Base-by-base conservation (phyloP, 2,113 vertebrate species). In the Osmerus mordax region DNA sequence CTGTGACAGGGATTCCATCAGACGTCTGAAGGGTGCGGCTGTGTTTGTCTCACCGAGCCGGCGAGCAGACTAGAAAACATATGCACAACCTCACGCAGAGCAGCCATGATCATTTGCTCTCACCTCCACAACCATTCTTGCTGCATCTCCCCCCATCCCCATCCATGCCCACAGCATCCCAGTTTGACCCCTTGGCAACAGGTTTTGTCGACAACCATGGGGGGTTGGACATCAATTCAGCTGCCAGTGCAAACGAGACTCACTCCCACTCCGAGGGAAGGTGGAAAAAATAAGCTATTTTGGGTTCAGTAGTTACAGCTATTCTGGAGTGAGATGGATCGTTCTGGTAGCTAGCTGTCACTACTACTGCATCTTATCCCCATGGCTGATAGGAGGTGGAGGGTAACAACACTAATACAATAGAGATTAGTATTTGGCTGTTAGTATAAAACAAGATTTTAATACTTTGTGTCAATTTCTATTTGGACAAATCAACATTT, bases 201-300 rank as follows among this genome's bases (percentile, higher is more conserved):
- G 60, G 60, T 28, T 62, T 23, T 28, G 25, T 23, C n/a, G 28
- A 29, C 21, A 28, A 15, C 13, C 14, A 15, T 23, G 28, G 60
- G 13, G 60, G 60, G 60, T 7, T 62, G 28, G 60, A 62, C 60
- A 62, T 62, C 11, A 19, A 62, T 62, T 16, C 60, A 62, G 23
- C 25, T 12, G 14, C 60, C 23, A 62, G 23, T 62, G 25, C 60
- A 13, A 62, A 62, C 23, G 21, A 62, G 60, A 62, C 60, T 62
- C 60, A 28, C 60, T 62, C 60, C 60, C 60, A 62, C 23, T 62
- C 60, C 28, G 60, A 62, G 41, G 41, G 25, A 62, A 28, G 21
- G 60, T 23, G 28, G 60, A 28, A n/a, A 29, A 28, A 28, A 62
- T 4, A 29, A 6, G 60, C 60, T 62, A 62, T 62, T 62, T 62